These are phyloP conservation scores for Omphaloscelis lunosa DNA, from an alignment of 2,888 invertebrate species.

Conservation along the genomic window DNA sequence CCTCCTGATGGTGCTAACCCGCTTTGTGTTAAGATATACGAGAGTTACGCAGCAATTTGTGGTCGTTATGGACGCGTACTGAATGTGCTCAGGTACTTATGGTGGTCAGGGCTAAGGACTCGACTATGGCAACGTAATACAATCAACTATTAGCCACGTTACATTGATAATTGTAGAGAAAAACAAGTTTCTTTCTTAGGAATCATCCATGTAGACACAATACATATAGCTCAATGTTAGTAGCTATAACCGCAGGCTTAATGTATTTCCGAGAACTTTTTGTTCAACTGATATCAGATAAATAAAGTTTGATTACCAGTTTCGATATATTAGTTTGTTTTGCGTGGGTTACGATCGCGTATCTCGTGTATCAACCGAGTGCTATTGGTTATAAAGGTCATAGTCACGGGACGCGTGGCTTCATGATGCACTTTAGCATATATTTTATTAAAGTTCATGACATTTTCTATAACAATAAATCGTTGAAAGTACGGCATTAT, in stretches of 20 bases:
- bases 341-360: conserved; percentile 63
- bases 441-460: conserved; percentile 52
- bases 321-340: conserved; percentile 72
- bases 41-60: conserved; percentile 76
- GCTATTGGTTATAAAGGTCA: conserved; percentile 70
- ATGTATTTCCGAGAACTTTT: conserved; percentile 60
- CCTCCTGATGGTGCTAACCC: conserved; percentile 66
- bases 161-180: conserved; percentile 59
- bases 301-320: conserved; percentile 75
- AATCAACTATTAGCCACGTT: conserved; percentile 37
- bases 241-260: conserved; percentile 42
- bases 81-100: conserved; percentile 75
- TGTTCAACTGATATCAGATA: conserved; percentile 72
- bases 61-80: conserved; percentile 81
- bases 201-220: conserved; percentile 14
- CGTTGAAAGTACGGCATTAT: conserved; percentile 35
- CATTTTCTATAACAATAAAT: conserved; percentile 46
- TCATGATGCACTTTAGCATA: conserved; percentile 39
- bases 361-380: conserved; percentile 58
- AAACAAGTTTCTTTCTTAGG: conserved; percentile 46
- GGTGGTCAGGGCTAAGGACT: conserved; percentile 62
- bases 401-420: conserved; percentile 43
- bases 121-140: conserved; percentile 16
- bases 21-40: conserved; percentile 76
- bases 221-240: conserved; percentile 34